A percentile compares a stretch with the other conserved stretches of the same genome.
phyloP scores from a whole-genome alignment of 2,888 invertebrate genomes.

The Terebella lapidaria region DNA sequence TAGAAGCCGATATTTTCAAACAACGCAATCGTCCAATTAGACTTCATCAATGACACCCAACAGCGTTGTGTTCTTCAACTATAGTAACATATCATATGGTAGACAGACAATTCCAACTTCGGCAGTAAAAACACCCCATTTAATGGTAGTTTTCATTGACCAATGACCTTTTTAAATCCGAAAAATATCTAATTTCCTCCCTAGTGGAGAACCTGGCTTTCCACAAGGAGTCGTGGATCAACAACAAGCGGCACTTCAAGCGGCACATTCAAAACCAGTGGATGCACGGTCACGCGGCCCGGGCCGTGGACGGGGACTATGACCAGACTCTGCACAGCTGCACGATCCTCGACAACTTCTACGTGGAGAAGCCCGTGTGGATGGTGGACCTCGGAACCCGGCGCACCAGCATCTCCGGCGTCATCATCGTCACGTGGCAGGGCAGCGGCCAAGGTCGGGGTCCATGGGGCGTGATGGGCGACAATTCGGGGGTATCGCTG shows the following conservation, averaged over 20 bases:
- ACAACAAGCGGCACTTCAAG: constrained; percentile 54
- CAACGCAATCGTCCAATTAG: too few relatives aligned
- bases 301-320: constrained; percentile 56
- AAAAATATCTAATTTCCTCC: too few relatives aligned
- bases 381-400: constrained; percentile 56
- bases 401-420: constrained; percentile 52
- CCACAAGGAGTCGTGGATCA: constrained; percentile 57
- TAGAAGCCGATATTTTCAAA: too few relatives aligned
- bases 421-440: constrained; percentile 56
- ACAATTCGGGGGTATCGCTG: background rate
- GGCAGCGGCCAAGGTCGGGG: constrained; percentile 21
- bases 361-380: constrained; percentile 57
- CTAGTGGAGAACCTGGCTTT: constrained; percentile 58
- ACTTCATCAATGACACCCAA: too few relatives aligned
- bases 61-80: too few relatives aligned
- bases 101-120: too few relatives aligned
- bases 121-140: too few relatives aligned
- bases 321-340: constrained; percentile 52
- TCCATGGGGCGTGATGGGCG: too few relatives aligned
- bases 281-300: constrained; percentile 48
- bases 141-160: too few relatives aligned
- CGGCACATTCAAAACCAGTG: constrained; percentile 49
- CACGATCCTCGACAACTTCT: constrained; percentile 57
- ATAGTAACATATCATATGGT: too few relatives aligned
- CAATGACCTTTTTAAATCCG: too few relatives aligned